Evolutionary conservation across 2,113 vertebrate genomes (phyloP).

Genomic region (Lophius piscatorius): DNA sequence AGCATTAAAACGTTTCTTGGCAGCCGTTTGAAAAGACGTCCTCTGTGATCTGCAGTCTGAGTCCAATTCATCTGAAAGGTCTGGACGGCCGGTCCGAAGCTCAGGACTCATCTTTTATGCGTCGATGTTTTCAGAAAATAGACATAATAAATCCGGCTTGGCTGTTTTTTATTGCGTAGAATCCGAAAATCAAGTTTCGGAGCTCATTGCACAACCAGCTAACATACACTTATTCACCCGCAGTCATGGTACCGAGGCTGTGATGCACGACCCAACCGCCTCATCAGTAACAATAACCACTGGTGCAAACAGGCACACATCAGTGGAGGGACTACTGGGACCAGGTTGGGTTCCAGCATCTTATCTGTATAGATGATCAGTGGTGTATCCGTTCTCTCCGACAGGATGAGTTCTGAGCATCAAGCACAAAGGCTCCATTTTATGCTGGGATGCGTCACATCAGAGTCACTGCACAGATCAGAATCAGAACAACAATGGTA

Average conservation of each 20-base stretch:
- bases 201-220: too few relatives aligned
- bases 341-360: background rate
- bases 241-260: too few relatives aligned
- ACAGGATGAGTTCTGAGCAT: background rate
- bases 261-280: too few relatives aligned
- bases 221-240: too few relatives aligned
- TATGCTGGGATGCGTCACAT: too few relatives aligned
- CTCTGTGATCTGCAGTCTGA: constrained; percentile 23
- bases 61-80: constrained; percentile 16
- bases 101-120: constrained; percentile 3
- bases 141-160: background rate
- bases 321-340: too few relatives aligned
- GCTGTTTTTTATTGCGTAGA: background rate
- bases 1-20: constrained; percentile 30
- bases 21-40: constrained; percentile 16
- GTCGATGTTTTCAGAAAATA: constrained; percentile 4
- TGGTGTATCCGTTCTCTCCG: background rate
- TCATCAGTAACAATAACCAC: too few relatives aligned
- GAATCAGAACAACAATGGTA: too few relatives aligned
- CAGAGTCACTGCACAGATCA: too few relatives aligned
- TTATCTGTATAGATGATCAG: background rate
- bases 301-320: too few relatives aligned
- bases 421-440: background rate
- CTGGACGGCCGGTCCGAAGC: constrained; percentile 2
- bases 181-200: background rate